Percentiles rank a stretch among this genome's conserved stretches.
phyloP scores from a whole-genome alignment of 2,797 vertebrate genomes.

The Micrastur ruficollis region DNA sequence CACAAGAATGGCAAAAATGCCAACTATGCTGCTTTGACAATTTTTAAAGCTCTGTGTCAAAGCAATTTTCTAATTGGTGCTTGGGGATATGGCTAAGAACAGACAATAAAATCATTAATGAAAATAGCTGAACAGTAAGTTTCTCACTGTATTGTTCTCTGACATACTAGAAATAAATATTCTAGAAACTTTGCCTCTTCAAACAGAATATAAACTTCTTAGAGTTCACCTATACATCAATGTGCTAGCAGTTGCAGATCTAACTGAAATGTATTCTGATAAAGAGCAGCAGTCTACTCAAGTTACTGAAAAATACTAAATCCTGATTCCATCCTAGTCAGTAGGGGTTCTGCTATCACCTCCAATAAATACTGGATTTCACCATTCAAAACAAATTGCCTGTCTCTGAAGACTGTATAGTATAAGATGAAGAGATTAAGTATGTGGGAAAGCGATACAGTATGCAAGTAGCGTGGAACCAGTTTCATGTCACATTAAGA shows the following conservation, averaged over 20 bases:
- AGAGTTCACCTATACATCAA: not conserved
- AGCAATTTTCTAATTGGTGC: conserved; percentile 2
- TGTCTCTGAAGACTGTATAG: not conserved
- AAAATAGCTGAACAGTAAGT: not conserved
- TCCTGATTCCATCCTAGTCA: not conserved
- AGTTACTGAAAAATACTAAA: not conserved
- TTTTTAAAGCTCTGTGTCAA: not conserved
- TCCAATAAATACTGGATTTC: not conserved
- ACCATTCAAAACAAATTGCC: too few relatives aligned
- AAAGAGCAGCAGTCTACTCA: not conserved
- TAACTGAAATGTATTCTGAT: not conserved
- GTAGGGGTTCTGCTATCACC: not conserved
- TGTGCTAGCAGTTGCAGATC: not conserved
- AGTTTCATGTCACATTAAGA: not conserved
- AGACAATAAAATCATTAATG: not conserved
- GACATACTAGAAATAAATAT: not conserved
- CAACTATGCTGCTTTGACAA: not conserved
- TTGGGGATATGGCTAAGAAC: not conserved
- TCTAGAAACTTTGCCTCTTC: not conserved
- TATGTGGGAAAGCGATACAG: not conserved
- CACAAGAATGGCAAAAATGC: not conserved
- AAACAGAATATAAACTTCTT: not conserved
- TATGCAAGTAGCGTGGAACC: not conserved
- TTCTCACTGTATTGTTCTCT: not conserved
- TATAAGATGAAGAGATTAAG: not conserved